A percentile compares a stretch with the other conserved stretches of the same genome.
Conservation (phyloP, 2,113 vertebrate genomes). For the Paramisgurnus dabryanus region DNA sequence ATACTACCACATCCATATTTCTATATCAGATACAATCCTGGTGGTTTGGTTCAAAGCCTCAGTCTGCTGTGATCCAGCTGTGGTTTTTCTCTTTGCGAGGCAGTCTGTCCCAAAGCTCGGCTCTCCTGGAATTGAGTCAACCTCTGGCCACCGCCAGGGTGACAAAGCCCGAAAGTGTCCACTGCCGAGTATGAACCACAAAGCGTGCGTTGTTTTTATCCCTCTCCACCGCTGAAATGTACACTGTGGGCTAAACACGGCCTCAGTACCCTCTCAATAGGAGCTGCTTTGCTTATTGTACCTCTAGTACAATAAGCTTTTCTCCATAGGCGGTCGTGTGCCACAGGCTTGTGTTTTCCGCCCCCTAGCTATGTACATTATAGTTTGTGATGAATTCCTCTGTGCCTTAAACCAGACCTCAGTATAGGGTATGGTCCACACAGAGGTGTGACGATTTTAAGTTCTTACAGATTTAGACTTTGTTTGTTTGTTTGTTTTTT, state of each 20-base stretch:
- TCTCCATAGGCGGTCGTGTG: conserved; percentile 62
- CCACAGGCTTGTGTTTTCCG: conserved; percentile 21
- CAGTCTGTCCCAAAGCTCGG: conserved; percentile 29
- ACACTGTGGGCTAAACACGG: conserved; percentile 74
- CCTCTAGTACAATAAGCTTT: conserved; percentile 79
- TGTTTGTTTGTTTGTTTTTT: too few relatives aligned
- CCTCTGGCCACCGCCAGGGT: conserved; percentile 30
- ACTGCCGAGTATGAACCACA: conserved; percentile 67
- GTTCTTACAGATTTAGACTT: too few relatives aligned
- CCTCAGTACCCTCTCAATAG: conserved; percentile 78
- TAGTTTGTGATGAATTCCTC: background rate
- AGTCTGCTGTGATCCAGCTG: conserved; percentile 39
- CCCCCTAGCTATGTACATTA: conserved; percentile 59
- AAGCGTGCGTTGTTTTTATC: conserved; percentile 73
- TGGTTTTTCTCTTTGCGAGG: conserved; percentile 18
- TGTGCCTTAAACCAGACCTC: too few relatives aligned
- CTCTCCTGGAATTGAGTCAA: conserved; percentile 41
- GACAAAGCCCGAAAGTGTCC: conserved; percentile 62
- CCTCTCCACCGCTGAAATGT: conserved; percentile 68
- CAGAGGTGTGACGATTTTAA: too few relatives aligned
- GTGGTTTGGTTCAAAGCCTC: background rate
- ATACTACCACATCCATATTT: background rate
- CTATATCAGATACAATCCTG: background rate
- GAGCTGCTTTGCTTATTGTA: conserved; percentile 82
- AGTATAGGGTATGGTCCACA: too few relatives aligned